These are phyloP conservation scores for Romanomermis culicivorax DNA, from an alignment of 2,888 invertebrate species.

Conservation along the genomic window DNA sequence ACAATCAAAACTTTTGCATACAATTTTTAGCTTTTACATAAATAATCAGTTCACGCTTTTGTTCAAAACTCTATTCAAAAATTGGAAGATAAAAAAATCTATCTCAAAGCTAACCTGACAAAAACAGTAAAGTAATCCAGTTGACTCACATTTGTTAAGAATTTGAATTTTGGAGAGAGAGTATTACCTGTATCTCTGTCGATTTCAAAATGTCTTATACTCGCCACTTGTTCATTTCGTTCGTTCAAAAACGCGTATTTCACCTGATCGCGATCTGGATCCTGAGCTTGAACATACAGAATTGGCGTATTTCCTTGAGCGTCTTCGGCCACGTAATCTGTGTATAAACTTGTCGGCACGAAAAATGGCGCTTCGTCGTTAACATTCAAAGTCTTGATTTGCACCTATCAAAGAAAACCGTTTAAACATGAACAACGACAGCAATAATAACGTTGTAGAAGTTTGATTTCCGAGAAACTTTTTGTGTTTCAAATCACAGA, in stretches of 20 bases:
- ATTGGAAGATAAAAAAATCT: too few species aligned
- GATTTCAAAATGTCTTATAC: slow-evolving; percentile 20
- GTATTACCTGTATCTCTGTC: slow-evolving; percentile 22
- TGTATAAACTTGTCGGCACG: slow-evolving; percentile 21
- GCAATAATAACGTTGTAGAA: neutral
- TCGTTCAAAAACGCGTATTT: slow-evolving; percentile 10
- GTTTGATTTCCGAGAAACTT: neutral
- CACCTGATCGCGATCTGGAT: slow-evolving; percentile 24
- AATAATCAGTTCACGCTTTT: too few species aligned
- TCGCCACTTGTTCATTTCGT: slow-evolving; percentile 13
- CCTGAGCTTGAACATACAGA: slow-evolving; percentile 15
- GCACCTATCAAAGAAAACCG: slow-evolving; percentile 19
- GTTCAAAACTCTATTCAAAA: neutral
- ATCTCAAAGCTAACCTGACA: too few species aligned
- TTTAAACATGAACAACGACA: neutral
- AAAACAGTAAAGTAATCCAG: too few species aligned
- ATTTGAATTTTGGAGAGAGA: too few species aligned
- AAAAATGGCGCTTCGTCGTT: slow-evolving; percentile 32
- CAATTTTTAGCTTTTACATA: too few species aligned
- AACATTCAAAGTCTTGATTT: slow-evolving; percentile 32
- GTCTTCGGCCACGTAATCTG: slow-evolving; percentile 24
- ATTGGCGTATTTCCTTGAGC: slow-evolving; percentile 19
- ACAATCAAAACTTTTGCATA: too few species aligned
- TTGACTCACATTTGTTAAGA: too few species aligned
- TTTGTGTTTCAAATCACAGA: too few species aligned